These are phyloP conservation scores for Campylorhamphus procurvoides DNA, from an alignment of 2,113 vertebrate genomes.

Conservation along the genomic window DNA sequence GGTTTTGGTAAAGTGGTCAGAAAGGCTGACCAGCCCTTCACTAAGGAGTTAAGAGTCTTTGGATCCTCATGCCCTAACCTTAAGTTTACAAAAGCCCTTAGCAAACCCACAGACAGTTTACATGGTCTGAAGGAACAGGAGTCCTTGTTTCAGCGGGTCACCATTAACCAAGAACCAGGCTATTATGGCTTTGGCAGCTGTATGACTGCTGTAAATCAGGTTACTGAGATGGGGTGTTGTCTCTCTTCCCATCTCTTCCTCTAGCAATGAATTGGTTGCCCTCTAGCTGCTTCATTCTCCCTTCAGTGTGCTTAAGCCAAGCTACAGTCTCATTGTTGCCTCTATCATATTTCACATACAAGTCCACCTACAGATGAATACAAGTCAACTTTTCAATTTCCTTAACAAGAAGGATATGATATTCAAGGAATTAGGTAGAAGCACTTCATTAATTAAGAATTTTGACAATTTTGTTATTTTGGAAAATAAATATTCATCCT, in stretches of 20 bases:
- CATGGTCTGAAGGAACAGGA: neutral
- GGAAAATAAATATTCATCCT: neutral
- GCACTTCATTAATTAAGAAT: neutral
- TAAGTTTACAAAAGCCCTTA: neutral
- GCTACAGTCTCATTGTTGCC: neutral
- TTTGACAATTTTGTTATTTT: neutral
- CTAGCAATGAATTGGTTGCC: neutral
- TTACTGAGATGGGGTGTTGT: neutral
- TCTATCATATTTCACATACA: neutral
- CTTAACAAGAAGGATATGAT: neutral
- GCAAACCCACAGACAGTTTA: neutral
- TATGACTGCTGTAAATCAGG: neutral
- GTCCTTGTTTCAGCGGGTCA: neutral
- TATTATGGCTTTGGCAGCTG: neutral
- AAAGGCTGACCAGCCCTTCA: neutral
- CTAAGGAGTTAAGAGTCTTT: neutral
- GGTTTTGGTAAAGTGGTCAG: neutral
- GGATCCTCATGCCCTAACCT: neutral
- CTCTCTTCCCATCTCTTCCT: neutral
- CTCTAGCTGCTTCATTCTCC: neutral
- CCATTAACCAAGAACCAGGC: neutral
- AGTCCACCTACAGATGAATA: neutral
- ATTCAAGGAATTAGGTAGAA: neutral
- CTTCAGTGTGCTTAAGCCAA: neutral
- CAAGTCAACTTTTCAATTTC: neutral